Conservation (phyloP, 2,888 invertebrate genomes). For the Meandrusa payeni region DNA sequence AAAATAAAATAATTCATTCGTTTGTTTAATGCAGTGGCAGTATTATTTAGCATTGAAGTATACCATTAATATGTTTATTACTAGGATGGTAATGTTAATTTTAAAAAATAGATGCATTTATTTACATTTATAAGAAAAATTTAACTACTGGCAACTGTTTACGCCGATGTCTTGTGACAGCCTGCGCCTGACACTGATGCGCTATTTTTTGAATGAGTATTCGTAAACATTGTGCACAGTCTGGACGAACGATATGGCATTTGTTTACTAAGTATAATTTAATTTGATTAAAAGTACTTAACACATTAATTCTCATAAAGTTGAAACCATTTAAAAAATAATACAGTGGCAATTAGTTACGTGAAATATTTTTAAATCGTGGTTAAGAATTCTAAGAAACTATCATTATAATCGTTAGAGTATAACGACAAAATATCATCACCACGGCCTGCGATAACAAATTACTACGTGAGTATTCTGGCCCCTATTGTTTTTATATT, state of each 20-base stretch:
- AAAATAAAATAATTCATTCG: too few relatives aligned
- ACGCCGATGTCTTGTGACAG: conserved; percentile 20
- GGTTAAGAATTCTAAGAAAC: background rate
- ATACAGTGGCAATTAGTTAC: background rate
- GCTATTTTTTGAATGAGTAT: conserved; percentile 9
- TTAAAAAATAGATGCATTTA: too few relatives aligned
- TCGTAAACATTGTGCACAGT: conserved; percentile 12
- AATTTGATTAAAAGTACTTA: conserved; percentile 3
- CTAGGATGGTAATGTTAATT: too few relatives aligned
- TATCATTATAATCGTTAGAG: background rate
- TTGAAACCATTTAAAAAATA: background rate
- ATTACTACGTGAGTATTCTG: conserved; percentile 13
- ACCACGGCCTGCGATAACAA: background rate
- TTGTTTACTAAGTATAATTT: conserved; percentile 1
- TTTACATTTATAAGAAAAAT: too few relatives aligned
- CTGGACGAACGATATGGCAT: background rate
- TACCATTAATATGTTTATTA: too few relatives aligned
- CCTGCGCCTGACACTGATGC: conserved; percentile 7
- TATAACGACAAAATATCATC: conserved; percentile 2
- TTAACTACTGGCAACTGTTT: too few relatives aligned
- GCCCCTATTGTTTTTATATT: conserved; percentile 1
- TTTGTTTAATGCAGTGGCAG: too few relatives aligned
- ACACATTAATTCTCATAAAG: background rate
- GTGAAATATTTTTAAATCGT: background rate
- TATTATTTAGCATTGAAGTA: too few relatives aligned